Evolutionary conservation across 2,888 invertebrate genomes (phyloP), one percentile per base, ranked within the genome.

Genomic region (Tiliacea citrago): DNA sequence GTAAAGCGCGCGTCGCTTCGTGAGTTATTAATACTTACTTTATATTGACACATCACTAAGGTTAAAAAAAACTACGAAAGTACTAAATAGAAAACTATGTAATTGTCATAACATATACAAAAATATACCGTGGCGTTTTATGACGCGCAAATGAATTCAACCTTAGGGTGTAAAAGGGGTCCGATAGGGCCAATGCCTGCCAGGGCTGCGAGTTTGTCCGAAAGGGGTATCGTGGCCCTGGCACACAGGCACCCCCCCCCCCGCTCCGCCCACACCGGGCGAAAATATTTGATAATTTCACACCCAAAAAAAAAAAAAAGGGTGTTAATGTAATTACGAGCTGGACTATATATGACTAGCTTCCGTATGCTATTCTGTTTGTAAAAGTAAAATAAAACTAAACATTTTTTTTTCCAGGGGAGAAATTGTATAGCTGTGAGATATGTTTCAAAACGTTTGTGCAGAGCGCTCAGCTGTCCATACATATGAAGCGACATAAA

Each of bases 361-460:
- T 21, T 5, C 24, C 7, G 29, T 3, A 60, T 21, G n/a, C n/a
- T n/a, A 35, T 45, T 47, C 10, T 21, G 21, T 29, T 47, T 18
- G n/a, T 62, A 24, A 24, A 18, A 35, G 13, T n/a, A 39, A 29
- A 24, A 39, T 39, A 4, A 49, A 70, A 24, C 35, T 0, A 21
- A 1, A 0, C 8, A 45, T 62, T 45, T 35, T 72, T 21, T 91
- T 92, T 0, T n/a, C n/a, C 88, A 96, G 96, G 96, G 3, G 96
- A 96, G 69, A 95, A 95, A 68, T 83, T 91, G 18, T 96, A 90
- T 79, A 93, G 92, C 74, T 96, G 96, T 80, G 93, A 94, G 0
- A 92, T 96, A 35, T 96, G 96, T 83, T 94, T 92, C 84, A 96
- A 96, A 77, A 92, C 91, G 24, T 96, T 96, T 77, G 93, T 95